Base-by-base conservation (phyloP, 2,113 vertebrate genomes). In the Daphoenositta chrysoptera region DNA sequence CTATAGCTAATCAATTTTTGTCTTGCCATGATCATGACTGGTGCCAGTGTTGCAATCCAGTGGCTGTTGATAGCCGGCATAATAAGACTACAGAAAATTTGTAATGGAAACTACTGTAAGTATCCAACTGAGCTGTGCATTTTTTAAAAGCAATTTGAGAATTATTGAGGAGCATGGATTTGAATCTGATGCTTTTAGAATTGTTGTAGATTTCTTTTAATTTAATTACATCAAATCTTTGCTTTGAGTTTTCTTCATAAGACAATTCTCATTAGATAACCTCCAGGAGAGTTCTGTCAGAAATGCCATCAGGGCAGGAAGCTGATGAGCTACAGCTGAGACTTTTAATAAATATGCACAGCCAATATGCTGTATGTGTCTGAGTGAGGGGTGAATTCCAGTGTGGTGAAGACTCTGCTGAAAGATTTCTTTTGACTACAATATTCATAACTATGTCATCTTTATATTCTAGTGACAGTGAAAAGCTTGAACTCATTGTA, bases 291-390 rank as follows among this genome's bases (percentile, higher is more conserved):
- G 7, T 31, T 39, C 45, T 70, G 30, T 71, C 86, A 58, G 18
- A 75, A 73, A 39, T 42, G 26, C 44, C 30, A 33, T 66, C 35
- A 64, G 83, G 61, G 65, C 16, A 56, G 53, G 42, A 79, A 92
- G 71, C 28, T 48, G 20, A 65, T 27, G 30, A 72, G 40, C 44
- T 56, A 24, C 39, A 81, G 28, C 53, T 23, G 44, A n/a, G 73
- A 30, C 48, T 42, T 82, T 9, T 33, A 40, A 45, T 50, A 83
- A 86, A 66, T 12, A 13, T 23, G 6, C 23, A 39, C 0, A 8
- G 16, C 23, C 63, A 51, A 4, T 60, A 6, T 56, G 18, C 12
- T 81, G 1, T 20, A 31, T 0, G 0, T 56, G 30, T 79, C 42
- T 56, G 44, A 83, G 27, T 56, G 31, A 72, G 27, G 30, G 13